A percentile compares a stretch with the other conserved stretches of the same genome.
These are phyloP conservation scores for Dione vanillae DNA, from an alignment of 2,888 invertebrate genomes.

Conservation along the genomic window DNA sequence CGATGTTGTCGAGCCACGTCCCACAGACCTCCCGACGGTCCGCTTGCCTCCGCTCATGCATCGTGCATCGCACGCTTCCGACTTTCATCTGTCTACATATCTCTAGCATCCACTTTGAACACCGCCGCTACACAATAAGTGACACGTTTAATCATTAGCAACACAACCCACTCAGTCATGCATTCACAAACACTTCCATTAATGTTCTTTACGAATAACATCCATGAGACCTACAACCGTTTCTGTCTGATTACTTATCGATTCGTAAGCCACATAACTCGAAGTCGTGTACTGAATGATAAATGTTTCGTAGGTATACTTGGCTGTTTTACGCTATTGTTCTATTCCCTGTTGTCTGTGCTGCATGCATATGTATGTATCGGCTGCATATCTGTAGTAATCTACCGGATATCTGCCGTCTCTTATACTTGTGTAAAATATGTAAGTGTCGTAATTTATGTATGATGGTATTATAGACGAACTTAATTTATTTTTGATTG, in stretches of 20 bases:
- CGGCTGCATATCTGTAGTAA: constrained; percentile 31
- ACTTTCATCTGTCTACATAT: constrained; percentile 62
- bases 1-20: constrained; percentile 71
- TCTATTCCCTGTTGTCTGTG: constrained; percentile 43
- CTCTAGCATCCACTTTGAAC: constrained; percentile 38
- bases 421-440: constrained; percentile 12
- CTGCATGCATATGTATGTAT: constrained; percentile 45
- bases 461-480: background rate
- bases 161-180: constrained; percentile 22
- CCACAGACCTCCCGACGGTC: constrained; percentile 74
- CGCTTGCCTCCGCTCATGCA: constrained; percentile 68
- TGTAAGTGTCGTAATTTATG: constrained; percentile 18
- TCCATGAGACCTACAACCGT: constrained; percentile 28
- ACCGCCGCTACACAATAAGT: constrained; percentile 12
- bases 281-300: constrained; percentile 45
- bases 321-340: constrained; percentile 42
- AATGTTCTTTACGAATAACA: constrained; percentile 17
- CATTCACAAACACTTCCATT: constrained; percentile 26
- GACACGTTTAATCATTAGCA: constrained; percentile 45
- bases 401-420: constrained; percentile 30
- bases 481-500: background rate
- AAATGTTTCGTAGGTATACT: constrained; percentile 40
- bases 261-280: constrained; percentile 37
- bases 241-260: constrained; percentile 30
- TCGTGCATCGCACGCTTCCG: constrained; percentile 79